Conservation (phyloP, 2,113 vertebrate species). For the Myrmecobius fasciatus region DNA sequence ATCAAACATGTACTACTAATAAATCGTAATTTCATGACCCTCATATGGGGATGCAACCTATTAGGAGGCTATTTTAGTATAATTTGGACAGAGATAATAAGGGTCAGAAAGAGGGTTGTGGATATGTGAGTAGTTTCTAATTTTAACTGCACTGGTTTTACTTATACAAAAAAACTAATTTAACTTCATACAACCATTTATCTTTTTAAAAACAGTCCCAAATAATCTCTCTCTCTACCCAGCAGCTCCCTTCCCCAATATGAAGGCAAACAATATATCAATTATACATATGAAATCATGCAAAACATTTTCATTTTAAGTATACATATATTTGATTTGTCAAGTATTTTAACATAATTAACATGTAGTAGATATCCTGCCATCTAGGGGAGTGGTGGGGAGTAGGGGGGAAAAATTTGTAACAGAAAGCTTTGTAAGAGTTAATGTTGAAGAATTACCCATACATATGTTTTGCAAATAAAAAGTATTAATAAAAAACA, state of each 20-base stretch:
- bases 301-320: background rate
- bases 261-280: background rate
- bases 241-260: background rate
- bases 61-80: background rate
- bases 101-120: background rate
- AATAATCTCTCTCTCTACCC: background rate
- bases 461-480: too few relatives aligned
- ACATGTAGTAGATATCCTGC: too few relatives aligned
- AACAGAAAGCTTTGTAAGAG: too few relatives aligned
- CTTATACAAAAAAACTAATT: background rate
- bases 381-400: too few relatives aligned
- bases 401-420: too few relatives aligned
- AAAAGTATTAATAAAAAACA: too few relatives aligned
- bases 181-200: background rate
- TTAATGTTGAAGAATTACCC: too few relatives aligned
- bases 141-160: background rate
- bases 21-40: too few relatives aligned
- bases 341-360: too few relatives aligned
- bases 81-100: background rate
- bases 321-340: too few relatives aligned
- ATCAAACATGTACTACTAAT: too few relatives aligned
- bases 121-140: background rate
- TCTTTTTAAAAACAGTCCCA: background rate
- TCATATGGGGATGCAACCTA: too few relatives aligned
- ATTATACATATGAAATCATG: background rate